Percentiles rank a stretch among this genome's conserved stretches.
Conservation (phyloP, 2,888 invertebrate species). For the Plusia festucae region DNA sequence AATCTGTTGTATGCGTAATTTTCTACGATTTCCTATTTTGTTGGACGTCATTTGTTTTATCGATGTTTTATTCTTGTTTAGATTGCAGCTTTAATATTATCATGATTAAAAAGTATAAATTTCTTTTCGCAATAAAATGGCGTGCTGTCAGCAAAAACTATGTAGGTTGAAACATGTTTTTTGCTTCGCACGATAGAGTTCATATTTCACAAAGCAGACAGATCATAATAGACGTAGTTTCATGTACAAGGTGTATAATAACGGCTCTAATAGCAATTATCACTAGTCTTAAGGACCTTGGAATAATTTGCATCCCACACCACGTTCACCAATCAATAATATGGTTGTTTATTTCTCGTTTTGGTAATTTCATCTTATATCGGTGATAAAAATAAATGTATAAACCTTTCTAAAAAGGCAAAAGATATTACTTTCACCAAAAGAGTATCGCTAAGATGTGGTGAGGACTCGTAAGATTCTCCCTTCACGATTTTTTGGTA, state of each 20-base stretch:
- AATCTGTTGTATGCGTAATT: constrained; percentile 18
- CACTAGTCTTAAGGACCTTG: constrained; percentile 76
- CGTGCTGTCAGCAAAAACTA: constrained; percentile 13
- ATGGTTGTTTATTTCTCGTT: constrained; percentile 40
- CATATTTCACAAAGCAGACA: constrained; percentile 36
- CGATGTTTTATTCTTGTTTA: neutral
- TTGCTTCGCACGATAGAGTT: constrained; percentile 17
- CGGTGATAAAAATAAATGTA: constrained; percentile 26
- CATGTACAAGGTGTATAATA: constrained; percentile 57
- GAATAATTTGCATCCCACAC: constrained; percentile 80
- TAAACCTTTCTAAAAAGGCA: constrained; percentile 35
- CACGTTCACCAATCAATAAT: constrained; percentile 41
- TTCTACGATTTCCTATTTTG: neutral
- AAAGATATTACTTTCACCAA: constrained; percentile 43
- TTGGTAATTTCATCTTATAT: constrained; percentile 14
- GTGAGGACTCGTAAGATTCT: constrained; percentile 30
- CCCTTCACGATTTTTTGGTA: constrained; percentile 29
- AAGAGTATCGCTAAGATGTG: constrained; percentile 43
- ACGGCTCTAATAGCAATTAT: constrained; percentile 75
- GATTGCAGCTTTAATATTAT: neutral
- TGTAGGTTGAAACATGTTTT: constrained; percentile 24
- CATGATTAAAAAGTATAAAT: neutral
- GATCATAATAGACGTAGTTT: constrained; percentile 22
- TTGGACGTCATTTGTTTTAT: constrained; percentile 16
- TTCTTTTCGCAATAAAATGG: neutral